Evolutionary conservation across 1,140 invertebrate species (phyloP).

Genomic region (Drosophila pruinosa): DNA sequence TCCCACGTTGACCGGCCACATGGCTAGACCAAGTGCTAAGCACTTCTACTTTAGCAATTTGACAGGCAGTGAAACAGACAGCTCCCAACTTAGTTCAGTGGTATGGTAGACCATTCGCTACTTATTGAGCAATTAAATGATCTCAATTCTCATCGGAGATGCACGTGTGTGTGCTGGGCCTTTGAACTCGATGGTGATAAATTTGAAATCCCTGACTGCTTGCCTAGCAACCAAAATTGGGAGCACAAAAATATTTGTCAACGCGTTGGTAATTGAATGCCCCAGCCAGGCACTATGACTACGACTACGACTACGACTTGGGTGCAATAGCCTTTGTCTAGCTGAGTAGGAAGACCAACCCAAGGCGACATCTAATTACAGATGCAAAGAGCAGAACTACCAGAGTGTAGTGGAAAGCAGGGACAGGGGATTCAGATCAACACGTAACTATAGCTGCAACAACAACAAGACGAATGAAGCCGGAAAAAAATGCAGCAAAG

Average conservation of each 20-base stretch:
- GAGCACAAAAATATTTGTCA: slow-evolving; percentile 35
- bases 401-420: too few relatives aligned
- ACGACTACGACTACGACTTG: too few relatives aligned
- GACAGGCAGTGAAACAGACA: slow-evolving; percentile 4
- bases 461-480: slow-evolving; percentile 17
- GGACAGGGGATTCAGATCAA: slow-evolving; percentile 13
- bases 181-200: slow-evolving; percentile 33
- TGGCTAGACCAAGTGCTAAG: slow-evolving; percentile 1
- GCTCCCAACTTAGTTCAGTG: slow-evolving; percentile 9
- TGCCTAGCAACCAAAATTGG: slow-evolving; percentile 21
- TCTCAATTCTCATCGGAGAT: slow-evolving; percentile 25
- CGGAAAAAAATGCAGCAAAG: slow-evolving; percentile 32
- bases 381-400: background rate
- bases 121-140: slow-evolving; percentile 65
- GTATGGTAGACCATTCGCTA: slow-evolving; percentile 45
- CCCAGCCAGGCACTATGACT: slow-evolving; percentile 6
- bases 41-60: slow-evolving; percentile 9
- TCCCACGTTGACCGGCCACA: slow-evolving; percentile 35
- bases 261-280: slow-evolving; percentile 64
- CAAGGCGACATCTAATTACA: slow-evolving; percentile 50
- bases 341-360: slow-evolving; percentile 31
- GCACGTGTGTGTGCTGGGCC: slow-evolving; percentile 37
- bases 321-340: slow-evolving; percentile 67
- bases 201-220: slow-evolving; percentile 2
- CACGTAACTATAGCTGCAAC: slow-evolving; percentile 43